A percentile compares a stretch with the other conserved stretches of the same genome.
phyloP scores from a whole-genome alignment of 2,113 vertebrate genomes.

The Naja naja region DNA sequence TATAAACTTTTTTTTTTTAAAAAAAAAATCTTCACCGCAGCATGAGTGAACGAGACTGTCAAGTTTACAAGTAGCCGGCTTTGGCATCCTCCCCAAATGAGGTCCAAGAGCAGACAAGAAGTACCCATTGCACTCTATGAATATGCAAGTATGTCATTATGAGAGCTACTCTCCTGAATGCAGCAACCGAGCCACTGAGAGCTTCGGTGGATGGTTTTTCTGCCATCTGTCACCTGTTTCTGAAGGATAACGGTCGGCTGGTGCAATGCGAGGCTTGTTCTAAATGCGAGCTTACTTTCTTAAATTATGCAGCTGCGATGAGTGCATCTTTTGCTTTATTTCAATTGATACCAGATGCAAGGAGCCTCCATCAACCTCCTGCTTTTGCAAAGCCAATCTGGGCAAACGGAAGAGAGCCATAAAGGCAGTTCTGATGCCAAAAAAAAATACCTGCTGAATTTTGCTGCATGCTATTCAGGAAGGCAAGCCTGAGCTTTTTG shows the following conservation, averaged over 20 bases:
- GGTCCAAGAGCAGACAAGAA: slow-evolving; percentile 49
- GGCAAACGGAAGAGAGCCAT: slow-evolving; percentile 36
- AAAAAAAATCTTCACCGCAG: slow-evolving; percentile 28
- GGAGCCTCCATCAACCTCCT: slow-evolving; percentile 55
- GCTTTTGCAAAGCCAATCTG: slow-evolving; percentile 49
- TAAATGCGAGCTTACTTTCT: slow-evolving; percentile 64
- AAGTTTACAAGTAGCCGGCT: slow-evolving; percentile 48
- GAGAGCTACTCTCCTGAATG: slow-evolving; percentile 63
- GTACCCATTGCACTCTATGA: slow-evolving; percentile 59
- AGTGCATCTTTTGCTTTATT: slow-evolving; percentile 67
- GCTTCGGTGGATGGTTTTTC: slow-evolving; percentile 66
- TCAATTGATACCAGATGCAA: slow-evolving; percentile 62
- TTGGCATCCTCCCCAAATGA: slow-evolving; percentile 56
- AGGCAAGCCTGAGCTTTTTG: background rate
- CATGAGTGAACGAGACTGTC: slow-evolving; percentile 52
- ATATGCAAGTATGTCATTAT: slow-evolving; percentile 66
- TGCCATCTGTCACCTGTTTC: slow-evolving; percentile 72
- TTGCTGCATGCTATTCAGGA: background rate
- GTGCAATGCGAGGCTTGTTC: slow-evolving; percentile 56
- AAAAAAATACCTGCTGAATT: background rate
- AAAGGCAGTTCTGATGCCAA: background rate
- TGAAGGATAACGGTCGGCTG: slow-evolving; percentile 70
- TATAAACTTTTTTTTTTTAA: background rate
- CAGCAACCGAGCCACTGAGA: slow-evolving; percentile 57
- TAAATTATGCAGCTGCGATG: slow-evolving; percentile 69